Base-by-base conservation (phyloP, 2,888 invertebrate species). In the Stictocephala bisonia region DNA sequence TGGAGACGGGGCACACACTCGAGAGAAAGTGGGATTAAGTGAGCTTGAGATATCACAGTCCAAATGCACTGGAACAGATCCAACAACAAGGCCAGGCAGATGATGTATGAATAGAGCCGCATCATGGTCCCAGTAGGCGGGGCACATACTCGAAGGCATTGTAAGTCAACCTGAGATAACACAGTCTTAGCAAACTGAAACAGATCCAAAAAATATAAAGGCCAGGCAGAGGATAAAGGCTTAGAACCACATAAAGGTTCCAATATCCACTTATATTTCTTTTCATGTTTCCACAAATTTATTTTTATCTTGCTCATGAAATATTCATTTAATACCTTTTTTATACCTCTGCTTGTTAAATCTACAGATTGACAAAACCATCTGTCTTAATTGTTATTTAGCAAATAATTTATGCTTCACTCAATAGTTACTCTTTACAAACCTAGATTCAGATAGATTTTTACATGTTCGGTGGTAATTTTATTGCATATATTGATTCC, bases 211-310 rank as follows among this genome's bases (percentile, higher is more conserved):
- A 4, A 99, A n/a, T n/a, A 4, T 99, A 87, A 40, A 99, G 86
- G 86, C 99, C 97, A 0, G 99, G 99, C 71, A 95, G 87, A 0
- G 99, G 99, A 85, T 96, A 97, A 13, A 99, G 84, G 79, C 91
- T 89, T 79, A 99, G 84, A 0, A 94, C 91, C 13, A 77, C 69
- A 82, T 96, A 96, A 83, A 92, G 93, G 78, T 93, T 91, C 97
- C 99, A 99, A 82, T 94, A 95, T n/a, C n/a, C n/a, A n/a, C n/a
- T n/a, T n/a, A n/a, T n/a, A n/a, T n/a, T n/a, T n/a, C n/a, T n/a
- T n/a, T n/a, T n/a, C n/a, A n/a, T n/a, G n/a, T n/a, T n/a, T n/a
- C n/a, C n/a, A n/a, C n/a, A n/a, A n/a, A n/a, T n/a, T n/a, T n/a
- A n/a, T n/a, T n/a, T n/a, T n/a, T n/a, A n/a, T n/a, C n/a, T n/a